A percentile compares a stretch with the other conserved stretches of the same genome.
These are phyloP conservation scores for Hippopotamyrus pictus DNA, from an alignment of 2,797 vertebrate genomes.

Conservation along the genomic window DNA sequence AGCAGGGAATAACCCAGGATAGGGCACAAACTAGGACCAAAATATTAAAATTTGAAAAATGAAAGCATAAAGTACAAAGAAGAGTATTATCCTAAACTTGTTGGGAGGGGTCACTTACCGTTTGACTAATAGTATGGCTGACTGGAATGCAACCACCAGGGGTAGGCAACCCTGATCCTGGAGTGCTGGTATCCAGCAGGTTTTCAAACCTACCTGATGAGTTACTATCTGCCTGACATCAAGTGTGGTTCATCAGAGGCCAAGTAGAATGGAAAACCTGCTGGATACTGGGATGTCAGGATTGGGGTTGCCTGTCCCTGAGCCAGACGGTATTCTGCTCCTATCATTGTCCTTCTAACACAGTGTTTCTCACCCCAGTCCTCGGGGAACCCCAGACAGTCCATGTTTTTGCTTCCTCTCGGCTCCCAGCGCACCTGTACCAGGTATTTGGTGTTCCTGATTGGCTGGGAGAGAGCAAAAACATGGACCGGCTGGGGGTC, in stretches of 20 bases:
- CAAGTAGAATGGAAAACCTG: not conserved
- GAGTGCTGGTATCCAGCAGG: not conserved
- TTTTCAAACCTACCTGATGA: not conserved
- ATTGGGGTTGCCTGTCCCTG: not conserved
- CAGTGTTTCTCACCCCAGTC: no score
- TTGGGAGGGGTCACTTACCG: not conserved
- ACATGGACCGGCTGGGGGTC: no score
- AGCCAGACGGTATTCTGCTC: not conserved
- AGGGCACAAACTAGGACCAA: not conserved
- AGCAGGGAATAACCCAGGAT: not conserved
- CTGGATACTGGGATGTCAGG: not conserved
- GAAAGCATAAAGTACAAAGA: not conserved
- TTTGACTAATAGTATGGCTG: not conserved
- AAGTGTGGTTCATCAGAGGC: not conserved
- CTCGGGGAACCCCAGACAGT: no score
- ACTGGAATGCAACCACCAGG: not conserved
- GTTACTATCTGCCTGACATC: not conserved
- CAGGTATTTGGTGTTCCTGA: no score
- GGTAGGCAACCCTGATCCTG: not conserved
- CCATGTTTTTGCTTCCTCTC: no score
- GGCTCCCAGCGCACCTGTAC: no score
- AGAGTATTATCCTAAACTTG: not conserved
- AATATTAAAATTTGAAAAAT: not conserved
- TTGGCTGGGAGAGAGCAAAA: no score
- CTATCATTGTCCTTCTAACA: not conserved